Conservation (phyloP, 2,113 vertebrate species). For the Phrynosoma blainvillii region DNA sequence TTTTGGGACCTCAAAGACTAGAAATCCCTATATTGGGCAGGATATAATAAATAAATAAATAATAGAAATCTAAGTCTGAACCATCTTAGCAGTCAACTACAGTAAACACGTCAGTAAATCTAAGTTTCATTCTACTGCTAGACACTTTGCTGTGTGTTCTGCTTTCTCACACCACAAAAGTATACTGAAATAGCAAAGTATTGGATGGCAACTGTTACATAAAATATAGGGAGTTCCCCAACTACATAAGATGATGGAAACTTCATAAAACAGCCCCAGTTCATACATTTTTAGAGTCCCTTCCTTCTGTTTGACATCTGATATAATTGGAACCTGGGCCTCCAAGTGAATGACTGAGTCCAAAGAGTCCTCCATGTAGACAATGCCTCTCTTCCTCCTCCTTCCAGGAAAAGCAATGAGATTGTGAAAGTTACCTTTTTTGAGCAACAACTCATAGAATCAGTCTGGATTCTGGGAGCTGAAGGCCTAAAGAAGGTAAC, state of each 20-base stretch:
- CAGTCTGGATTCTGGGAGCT: no score
- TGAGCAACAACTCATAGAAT: no score
- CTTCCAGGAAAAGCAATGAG: not conserved
- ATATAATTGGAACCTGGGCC: not conserved
- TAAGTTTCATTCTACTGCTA: not conserved
- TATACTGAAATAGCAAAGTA: not conserved
- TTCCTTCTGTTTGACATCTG: not conserved
- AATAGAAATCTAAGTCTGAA: not conserved
- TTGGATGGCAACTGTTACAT: not conserved
- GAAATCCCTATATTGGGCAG: not conserved
- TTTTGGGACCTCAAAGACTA: not conserved
- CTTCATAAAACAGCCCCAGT: not conserved
- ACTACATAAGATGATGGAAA: not conserved
- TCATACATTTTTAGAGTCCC: not conserved
- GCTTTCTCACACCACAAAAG: not conserved
- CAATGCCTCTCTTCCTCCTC: not conserved
- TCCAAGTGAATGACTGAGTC: not conserved
- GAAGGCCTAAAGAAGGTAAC: no score
- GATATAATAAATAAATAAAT: no score
- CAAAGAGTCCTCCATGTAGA: not conserved
- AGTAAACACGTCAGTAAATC: not conserved
- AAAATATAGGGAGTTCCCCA: not conserved
- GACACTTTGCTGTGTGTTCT: not conserved
- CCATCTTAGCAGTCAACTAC: not conserved
- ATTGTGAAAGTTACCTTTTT: no score